Conservation (phyloP, 2,888 invertebrate genomes). For the Epinotia demarniana region DNA sequence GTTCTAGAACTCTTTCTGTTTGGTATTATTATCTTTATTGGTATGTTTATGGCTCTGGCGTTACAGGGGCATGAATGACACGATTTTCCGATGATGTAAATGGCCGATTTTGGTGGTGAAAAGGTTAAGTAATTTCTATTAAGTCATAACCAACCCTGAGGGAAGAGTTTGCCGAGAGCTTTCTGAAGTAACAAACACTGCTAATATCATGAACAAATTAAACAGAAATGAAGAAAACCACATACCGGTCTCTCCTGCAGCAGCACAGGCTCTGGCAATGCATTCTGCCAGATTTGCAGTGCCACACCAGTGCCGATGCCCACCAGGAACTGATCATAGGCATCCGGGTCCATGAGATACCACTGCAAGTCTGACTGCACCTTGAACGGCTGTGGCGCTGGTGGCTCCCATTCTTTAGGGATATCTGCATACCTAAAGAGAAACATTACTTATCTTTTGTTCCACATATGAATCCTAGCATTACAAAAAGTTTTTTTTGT, state of each 20-base stretch:
- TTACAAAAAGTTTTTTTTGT: no score
- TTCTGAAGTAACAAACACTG: not conserved
- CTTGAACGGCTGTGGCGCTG: conserved; percentile 94
- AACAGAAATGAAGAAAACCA: not conserved
- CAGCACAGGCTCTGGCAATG: conserved; percentile 92
- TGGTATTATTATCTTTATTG: no score
- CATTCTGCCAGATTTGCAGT: conserved; percentile 95
- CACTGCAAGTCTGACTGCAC: conserved; percentile 96
- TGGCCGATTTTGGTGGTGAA: no score
- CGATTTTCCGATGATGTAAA: no score
- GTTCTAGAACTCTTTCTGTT: no score
- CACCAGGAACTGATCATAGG: conserved; percentile 97
- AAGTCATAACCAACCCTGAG: no score
- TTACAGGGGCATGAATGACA: no score
- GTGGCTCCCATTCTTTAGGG: conserved; percentile 96
- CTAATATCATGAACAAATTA: not conserved
- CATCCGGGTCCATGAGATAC: conserved; percentile 97
- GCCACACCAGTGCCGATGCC: conserved; percentile 92
- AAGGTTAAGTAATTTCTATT: no score
- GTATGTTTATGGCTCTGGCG: no score
- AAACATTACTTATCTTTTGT: not conserved
- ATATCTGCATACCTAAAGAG: conserved; percentile 90
- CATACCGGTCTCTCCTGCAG: conserved; percentile 91
- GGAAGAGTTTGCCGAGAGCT: not conserved
- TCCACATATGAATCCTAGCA: no score